A percentile compares a stretch with the other conserved stretches of the same genome.
Evolutionary conservation across 2,888 invertebrate species (phyloP).

Genomic region (Andrena chrysosceles): DNA sequence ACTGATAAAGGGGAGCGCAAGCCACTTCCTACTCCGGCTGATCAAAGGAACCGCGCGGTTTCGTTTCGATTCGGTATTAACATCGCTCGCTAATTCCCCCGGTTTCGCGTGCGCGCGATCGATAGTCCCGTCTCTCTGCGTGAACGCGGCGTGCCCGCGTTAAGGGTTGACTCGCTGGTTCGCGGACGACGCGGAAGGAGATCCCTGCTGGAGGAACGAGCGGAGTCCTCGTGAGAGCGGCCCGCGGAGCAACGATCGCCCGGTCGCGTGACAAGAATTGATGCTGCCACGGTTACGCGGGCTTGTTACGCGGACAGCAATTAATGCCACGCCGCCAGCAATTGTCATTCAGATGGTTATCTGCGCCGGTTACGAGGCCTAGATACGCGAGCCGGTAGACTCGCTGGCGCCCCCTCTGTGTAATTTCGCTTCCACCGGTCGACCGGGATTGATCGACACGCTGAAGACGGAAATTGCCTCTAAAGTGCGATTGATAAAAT

Average conservation of each 20-base stretch:
- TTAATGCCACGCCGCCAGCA: conserved; percentile 58
- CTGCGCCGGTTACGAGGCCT: conserved; percentile 33
- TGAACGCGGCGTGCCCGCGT: conserved; percentile 1
- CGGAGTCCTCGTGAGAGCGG: conserved; percentile 15
- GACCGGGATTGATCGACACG: not conserved
- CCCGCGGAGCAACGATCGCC: conserved; percentile 40
- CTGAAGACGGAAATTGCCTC: too few species aligned
- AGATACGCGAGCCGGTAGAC: conserved; percentile 38
- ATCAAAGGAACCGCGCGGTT: conserved; percentile 56
- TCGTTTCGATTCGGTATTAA: conserved; percentile 58
- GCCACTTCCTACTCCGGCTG: conserved; percentile 47
- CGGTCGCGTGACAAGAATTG: conserved; percentile 58
- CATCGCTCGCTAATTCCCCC: conserved; percentile 45
- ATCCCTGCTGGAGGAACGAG: conserved; percentile 1
- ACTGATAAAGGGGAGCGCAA: conserved; percentile 47
- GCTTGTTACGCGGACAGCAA: conserved; percentile 62
- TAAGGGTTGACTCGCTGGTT: not conserved
- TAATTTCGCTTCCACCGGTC: conserved; percentile 5
- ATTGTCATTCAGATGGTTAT: conserved; percentile 60
- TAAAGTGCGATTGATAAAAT: too few species aligned
- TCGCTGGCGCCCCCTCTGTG: conserved; percentile 11
- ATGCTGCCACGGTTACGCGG: conserved; percentile 43
- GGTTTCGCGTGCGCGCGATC: conserved; percentile 16
- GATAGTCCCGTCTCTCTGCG: conserved; percentile 9
- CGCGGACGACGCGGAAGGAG: not conserved